These are phyloP conservation scores for Diadema setosum DNA, from an alignment of 35 echinoderm and acorn worm species.

Conservation along the genomic window DNA sequence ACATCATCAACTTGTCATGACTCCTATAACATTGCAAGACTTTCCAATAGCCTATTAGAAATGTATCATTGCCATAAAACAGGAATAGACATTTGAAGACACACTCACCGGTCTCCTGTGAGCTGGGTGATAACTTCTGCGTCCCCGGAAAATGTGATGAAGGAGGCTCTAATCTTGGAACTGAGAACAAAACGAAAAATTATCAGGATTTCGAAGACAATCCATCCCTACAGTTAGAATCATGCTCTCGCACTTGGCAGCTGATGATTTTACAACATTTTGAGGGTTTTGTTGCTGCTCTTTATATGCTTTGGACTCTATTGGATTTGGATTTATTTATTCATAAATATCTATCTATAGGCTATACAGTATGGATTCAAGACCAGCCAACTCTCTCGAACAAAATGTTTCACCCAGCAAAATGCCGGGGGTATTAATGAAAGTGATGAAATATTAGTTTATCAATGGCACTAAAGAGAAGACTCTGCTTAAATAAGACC, in stretches of 20 bases:
- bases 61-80: no score
- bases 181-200: constrained; percentile 11
- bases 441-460: no score
- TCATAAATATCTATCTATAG: background rate
- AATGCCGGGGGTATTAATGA: no score
- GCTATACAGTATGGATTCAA: background rate
- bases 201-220: background rate
- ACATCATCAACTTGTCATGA: no score
- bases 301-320: background rate
- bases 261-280: background rate
- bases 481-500: no score
- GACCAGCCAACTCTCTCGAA: no score
- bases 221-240: background rate
- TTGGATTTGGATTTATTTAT: background rate
- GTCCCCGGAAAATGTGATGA: constrained; percentile 70
- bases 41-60: no score
- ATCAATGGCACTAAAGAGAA: no score
- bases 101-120: constrained; percentile 58
- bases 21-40: no score
- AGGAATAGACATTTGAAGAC: no score
- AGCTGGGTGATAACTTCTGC: constrained; percentile 43
- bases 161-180: constrained; percentile 63
- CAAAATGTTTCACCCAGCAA: no score
- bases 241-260: background rate
- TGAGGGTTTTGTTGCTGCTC: background rate